phyloP scores from a whole-genome alignment of 2,113 vertebrate species.

The Ailuropoda melanoleuca region DNA sequence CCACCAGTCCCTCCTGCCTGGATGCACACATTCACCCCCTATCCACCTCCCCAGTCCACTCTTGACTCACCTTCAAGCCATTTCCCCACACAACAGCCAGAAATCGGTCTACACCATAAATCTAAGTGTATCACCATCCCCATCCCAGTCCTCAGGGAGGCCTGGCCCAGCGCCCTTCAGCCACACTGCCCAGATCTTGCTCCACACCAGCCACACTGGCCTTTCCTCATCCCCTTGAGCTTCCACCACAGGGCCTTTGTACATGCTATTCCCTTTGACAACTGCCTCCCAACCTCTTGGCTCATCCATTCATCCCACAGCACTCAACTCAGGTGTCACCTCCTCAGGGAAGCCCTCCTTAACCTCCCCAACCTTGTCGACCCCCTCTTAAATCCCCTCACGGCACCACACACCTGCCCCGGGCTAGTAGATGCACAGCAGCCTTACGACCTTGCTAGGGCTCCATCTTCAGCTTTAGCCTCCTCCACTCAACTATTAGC shows the following conservation, averaged over 20 bases:
- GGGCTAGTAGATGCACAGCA: fast-evolving
- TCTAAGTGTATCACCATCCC: not conserved
- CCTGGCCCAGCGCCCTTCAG: not conserved
- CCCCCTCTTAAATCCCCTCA: not conserved
- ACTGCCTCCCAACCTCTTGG: not conserved
- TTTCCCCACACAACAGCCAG: not conserved
- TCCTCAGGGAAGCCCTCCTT: not conserved
- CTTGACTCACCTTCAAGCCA: not conserved
- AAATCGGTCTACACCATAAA: not conserved
- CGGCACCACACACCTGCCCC: fast-evolving
- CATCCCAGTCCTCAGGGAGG: not conserved
- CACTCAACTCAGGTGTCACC: not conserved
- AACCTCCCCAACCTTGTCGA: not conserved
- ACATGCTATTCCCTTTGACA: not conserved
- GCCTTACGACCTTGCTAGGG: not conserved
- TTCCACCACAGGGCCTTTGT: not conserved
- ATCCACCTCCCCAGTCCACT: not conserved
- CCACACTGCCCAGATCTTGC: not conserved
- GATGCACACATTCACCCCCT: not conserved
- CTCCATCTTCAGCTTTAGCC: not conserved
- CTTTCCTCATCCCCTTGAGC: not conserved
- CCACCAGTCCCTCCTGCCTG: not conserved
- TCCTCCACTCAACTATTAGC: not conserved
- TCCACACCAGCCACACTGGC: not conserved
- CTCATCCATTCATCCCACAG: not conserved